Percentiles rank a stretch among this genome's conserved stretches.
Conservation (phyloP, 2,113 vertebrate species). For the Ceuthmochares aereus region DNA sequence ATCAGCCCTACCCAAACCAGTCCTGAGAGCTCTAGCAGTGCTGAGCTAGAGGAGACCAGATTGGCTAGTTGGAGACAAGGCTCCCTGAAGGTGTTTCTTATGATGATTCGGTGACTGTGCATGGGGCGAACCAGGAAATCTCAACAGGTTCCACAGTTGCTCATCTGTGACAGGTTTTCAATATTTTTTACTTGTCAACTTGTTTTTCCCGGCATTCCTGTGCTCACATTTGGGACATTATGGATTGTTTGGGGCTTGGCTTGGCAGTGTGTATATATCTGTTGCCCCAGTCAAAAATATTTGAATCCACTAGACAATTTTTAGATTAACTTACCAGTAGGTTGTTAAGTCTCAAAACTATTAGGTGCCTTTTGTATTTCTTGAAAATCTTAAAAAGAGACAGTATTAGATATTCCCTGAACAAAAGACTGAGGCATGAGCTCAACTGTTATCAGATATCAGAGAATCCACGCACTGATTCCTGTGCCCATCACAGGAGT, state of each 20-base stretch:
- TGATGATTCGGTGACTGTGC: background rate
- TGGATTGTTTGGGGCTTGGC: background rate
- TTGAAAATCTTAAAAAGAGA: background rate
- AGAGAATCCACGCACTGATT: background rate
- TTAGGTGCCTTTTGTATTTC: background rate
- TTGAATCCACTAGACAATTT: background rate
- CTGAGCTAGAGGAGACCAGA: background rate
- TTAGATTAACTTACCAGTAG: background rate
- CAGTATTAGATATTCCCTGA: background rate
- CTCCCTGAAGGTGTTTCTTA: background rate
- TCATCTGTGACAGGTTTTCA: background rate
- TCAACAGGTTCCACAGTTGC: background rate
- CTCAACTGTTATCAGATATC: background rate
- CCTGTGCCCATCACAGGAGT: background rate
- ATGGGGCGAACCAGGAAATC: background rate
- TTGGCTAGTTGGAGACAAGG: background rate
- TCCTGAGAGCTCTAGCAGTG: background rate
- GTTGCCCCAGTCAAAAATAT: background rate
- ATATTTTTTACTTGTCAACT: background rate
- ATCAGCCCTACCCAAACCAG: background rate
- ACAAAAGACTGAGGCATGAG: background rate
- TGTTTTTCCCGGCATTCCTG: background rate
- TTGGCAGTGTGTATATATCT: background rate
- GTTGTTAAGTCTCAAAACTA: background rate
- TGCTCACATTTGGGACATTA: background rate